phyloP scores from a whole-genome alignment of 2,797 vertebrate genomes.

The Heliangelus exortis region DNA sequence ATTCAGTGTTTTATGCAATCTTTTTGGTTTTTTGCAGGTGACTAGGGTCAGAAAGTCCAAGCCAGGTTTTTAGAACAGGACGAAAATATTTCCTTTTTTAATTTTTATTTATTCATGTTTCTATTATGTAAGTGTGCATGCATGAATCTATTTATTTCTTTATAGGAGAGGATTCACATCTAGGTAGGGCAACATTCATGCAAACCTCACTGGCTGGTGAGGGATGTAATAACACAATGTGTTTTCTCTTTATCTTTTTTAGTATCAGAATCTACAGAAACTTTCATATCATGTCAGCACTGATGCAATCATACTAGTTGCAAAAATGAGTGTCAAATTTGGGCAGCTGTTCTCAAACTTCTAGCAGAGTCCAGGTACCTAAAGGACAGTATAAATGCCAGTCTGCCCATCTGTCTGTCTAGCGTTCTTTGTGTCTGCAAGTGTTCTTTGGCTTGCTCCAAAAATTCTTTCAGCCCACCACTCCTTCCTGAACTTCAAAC shows the following conservation, averaged over 20 bases:
- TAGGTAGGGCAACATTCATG: not conserved
- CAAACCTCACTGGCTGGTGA: not conserved
- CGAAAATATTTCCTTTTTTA: too few species aligned
- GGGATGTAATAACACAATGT: not conserved
- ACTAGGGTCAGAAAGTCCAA: not conserved
- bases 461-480: not conserved
- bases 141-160: too few species aligned
- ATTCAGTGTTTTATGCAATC: not conserved
- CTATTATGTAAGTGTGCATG: too few species aligned
- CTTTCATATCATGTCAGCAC: not conserved
- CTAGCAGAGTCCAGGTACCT: not conserved
- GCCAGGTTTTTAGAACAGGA: not conserved
- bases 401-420: not conserved
- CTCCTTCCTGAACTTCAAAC: not conserved
- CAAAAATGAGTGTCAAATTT: not conserved
- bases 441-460: not conserved
- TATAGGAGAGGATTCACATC: not conserved
- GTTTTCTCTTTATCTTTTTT: not conserved
- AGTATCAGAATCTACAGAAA: not conserved
- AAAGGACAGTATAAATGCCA: not conserved
- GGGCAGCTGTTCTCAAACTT: not conserved
- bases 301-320: not conserved
- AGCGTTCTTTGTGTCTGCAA: not conserved
- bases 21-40: not conserved
- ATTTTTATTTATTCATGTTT: too few species aligned